A percentile compares a stretch with the other conserved stretches of the same genome.
These are phyloP conservation scores for Rhingia campestris DNA, from an alignment of 2,888 invertebrate species.

Conservation along the genomic window DNA sequence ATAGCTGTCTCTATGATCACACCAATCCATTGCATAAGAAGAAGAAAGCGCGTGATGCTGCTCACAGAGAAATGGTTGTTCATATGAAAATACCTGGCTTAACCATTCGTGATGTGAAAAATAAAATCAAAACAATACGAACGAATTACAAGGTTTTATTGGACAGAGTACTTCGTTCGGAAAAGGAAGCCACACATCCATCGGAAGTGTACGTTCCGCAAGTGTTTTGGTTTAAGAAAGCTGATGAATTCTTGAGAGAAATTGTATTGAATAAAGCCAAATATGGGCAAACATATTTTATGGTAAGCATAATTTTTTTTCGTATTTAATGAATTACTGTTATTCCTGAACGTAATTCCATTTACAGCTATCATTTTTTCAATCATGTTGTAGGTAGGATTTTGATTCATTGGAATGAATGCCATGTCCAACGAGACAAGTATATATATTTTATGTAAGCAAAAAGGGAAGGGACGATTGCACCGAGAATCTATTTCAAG, in stretches of 20 bases:
- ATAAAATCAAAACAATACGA: constrained; percentile 58
- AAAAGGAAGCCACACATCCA: background rate
- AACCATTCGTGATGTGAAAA: constrained; percentile 30
- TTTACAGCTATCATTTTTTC: too few relatives aligned
- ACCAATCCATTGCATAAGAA: constrained; percentile 20
- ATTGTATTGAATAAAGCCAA: background rate
- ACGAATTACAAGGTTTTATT: constrained; percentile 39
- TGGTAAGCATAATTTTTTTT: background rate
- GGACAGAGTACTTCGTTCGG: constrained; percentile 5
- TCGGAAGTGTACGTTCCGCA: constrained; percentile 27
- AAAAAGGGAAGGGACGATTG: too few relatives aligned
- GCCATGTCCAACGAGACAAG: too few relatives aligned
- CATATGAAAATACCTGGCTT: constrained; percentile 33
- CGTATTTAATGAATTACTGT: too few relatives aligned
- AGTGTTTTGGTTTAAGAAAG: constrained; percentile 53
- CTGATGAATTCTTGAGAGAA: constrained; percentile 36
- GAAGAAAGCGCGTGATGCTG: constrained; percentile 20
- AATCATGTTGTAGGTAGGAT: too few relatives aligned
- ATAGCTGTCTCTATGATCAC: constrained; percentile 36
- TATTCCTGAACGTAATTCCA: too few relatives aligned
- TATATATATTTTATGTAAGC: too few relatives aligned
- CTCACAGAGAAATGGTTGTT: constrained; percentile 17
- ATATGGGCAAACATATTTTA: background rate
- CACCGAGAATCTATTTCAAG: too few relatives aligned
- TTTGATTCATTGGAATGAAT: too few relatives aligned